Conservation (phyloP, 2,113 vertebrate species). For the Grammomys surdaster region DNA sequence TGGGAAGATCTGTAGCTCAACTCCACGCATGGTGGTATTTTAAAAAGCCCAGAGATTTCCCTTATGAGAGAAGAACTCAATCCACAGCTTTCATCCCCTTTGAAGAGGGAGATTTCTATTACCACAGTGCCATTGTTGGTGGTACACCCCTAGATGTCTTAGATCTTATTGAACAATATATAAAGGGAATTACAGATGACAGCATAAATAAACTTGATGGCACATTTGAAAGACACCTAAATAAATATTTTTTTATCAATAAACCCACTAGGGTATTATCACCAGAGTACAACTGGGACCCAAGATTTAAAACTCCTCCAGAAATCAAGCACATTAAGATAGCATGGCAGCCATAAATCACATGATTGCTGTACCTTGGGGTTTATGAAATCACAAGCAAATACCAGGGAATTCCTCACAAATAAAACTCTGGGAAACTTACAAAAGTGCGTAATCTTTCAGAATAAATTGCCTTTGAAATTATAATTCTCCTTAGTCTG, state of each 20-base stretch:
- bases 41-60: slow-evolving; percentile 3
- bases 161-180: slow-evolving; percentile 35
- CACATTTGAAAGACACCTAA: slow-evolving; percentile 77
- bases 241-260: slow-evolving; percentile 80
- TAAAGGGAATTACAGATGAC: slow-evolving; percentile 61
- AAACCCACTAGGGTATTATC: slow-evolving; percentile 82
- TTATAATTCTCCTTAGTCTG: slow-evolving; percentile 47
- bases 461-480: slow-evolving; percentile 51
- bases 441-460: slow-evolving; percentile 29
- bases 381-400: slow-evolving; percentile 21
- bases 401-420: slow-evolving; percentile 41
- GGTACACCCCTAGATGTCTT: slow-evolving; percentile 65
- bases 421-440: slow-evolving; percentile 28
- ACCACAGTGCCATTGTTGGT: slow-evolving; percentile 77
- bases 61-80: slow-evolving; percentile 70
- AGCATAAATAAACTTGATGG: slow-evolving; percentile 54
- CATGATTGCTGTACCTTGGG: not conserved
- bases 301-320: slow-evolving; percentile 43
- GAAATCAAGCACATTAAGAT: slow-evolving; percentile 70
- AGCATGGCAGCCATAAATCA: not conserved
- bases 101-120: slow-evolving; percentile 82
- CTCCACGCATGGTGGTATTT: slow-evolving; percentile 76
- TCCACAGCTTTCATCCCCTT: slow-evolving; percentile 77
- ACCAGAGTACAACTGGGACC: slow-evolving; percentile 83
- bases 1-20: slow-evolving; percentile 77